Evolutionary conservation across 2,888 invertebrate genomes (phyloP).

Genomic region (Cephus sareptanus): DNA sequence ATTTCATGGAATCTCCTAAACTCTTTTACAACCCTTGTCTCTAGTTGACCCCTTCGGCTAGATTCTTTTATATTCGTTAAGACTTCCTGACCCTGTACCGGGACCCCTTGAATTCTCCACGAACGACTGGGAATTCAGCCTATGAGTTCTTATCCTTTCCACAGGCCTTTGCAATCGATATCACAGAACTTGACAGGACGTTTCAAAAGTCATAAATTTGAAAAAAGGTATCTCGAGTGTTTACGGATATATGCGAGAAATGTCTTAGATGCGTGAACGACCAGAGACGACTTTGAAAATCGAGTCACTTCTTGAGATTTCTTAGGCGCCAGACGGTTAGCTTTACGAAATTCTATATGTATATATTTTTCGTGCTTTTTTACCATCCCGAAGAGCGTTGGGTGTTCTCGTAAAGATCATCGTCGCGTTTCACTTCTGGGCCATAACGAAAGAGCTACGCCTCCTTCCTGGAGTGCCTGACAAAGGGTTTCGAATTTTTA

Average conservation of each 20-base stretch:
- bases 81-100: not conserved
- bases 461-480: not conserved
- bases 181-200: not conserved
- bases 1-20: not conserved
- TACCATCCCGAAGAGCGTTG: not conserved
- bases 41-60: not conserved
- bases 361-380: constrained; percentile 4
- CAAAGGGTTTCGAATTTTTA: not conserved
- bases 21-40: not conserved
- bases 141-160: not conserved
- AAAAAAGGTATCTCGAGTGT: not conserved
- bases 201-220: not conserved
- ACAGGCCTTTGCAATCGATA: not conserved
- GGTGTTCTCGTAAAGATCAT: not conserved
- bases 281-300: not conserved
- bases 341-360: not conserved
- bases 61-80: not conserved
- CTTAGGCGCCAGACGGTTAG: not conserved
- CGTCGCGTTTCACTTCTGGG: not conserved
- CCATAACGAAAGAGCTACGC: not conserved
- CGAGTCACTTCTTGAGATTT: not conserved
- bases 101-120: not conserved
- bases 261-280: not conserved
- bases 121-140: not conserved
- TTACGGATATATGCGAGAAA: not conserved